Base-by-base conservation (phyloP, 2,888 invertebrate species). In the Lydus trimaculatus region DNA sequence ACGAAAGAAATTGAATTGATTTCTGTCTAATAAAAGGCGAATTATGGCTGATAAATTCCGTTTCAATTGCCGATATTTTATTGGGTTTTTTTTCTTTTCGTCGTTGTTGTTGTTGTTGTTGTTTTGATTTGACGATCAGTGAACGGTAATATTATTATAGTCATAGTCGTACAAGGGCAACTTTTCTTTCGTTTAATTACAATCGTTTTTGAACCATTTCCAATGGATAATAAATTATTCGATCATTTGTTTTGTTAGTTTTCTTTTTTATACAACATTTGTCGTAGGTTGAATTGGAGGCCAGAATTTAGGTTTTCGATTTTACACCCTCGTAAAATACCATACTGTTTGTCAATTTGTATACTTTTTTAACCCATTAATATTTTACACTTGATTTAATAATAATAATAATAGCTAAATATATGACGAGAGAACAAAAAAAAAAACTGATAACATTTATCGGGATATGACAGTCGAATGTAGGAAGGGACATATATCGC, bases 401-500 rank as follows among this genome's bases (percentile, higher is more conserved):
- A 48, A 48, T 48, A 48, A 6, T 20, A 48, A 48, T 23, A 20
- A 48, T 17, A 17, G 17, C 13, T 39, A 60, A 59, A 67, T 36
- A 36, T 2, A 15, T 2, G 36, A 39, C 4, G 7, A 8, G 11
- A 43, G 7, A 17, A 6, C 2, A 43, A 7, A 43, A n/a, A 43
- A n/a, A 17, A 17, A 6, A 7, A 61, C 58, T 31, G 60, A 52
- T 52, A 65, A 62, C 56, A n/a, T 70, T 74, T 73, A 70, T 73
- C 73, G 68, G 62, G 43, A 66, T 72, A 72, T 75, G 75, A 74
- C 75, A 73, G 72, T 63, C 61, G 66, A 66, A 71, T 73, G 77
- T 79, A 78, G 79, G 79, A 77, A 73, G 78, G 67, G 73, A 78
- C 77, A 80, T 77, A 78, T 76, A 79, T 79, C 75, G 69, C 76